A percentile compares a stretch with the other conserved stretches of the same genome.
phyloP scores from a whole-genome alignment of 2,888 invertebrate species.

The Hetaerina titia region DNA sequence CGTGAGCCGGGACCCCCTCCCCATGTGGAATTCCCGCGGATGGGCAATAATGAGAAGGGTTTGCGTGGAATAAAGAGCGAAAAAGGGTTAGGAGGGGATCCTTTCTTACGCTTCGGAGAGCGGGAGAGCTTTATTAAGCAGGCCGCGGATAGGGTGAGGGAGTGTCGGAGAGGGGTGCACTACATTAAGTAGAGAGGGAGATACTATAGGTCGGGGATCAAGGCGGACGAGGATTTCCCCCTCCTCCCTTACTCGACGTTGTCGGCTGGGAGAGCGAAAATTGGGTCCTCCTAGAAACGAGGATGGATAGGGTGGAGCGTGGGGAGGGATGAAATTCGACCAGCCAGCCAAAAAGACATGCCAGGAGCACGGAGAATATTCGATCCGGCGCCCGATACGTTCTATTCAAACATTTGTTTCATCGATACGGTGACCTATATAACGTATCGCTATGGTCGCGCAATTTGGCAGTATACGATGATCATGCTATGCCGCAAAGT shows the following conservation, averaged over 20 bases:
- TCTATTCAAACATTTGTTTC: too few relatives aligned
- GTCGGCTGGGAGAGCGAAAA: neutral
- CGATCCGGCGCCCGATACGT: too few relatives aligned
- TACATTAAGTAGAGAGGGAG: neutral
- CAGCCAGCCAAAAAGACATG: too few relatives aligned
- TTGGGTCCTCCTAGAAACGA: neutral
- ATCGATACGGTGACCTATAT: too few relatives aligned
- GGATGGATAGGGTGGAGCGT: too few relatives aligned
- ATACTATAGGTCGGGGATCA: neutral
- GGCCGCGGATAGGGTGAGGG: neutral
- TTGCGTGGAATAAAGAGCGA: neutral
- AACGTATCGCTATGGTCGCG: too few relatives aligned
- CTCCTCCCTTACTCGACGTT: neutral
- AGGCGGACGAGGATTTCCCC: neutral
- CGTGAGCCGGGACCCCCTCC: neutral
- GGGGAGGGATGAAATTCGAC: too few relatives aligned
- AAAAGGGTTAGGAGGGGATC: slow-evolving; percentile 19
- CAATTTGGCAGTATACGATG: too few relatives aligned
- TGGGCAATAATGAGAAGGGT: slow-evolving; percentile 19
- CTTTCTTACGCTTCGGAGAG: neutral
- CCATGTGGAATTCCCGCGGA: neutral
- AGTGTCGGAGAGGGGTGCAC: neutral
- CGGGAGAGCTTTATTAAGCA: neutral
- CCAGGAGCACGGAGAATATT: too few relatives aligned
- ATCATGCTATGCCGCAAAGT: too few relatives aligned